Percentiles rank a stretch among this genome's conserved stretches.
These are phyloP conservation scores for Meteorus cinctellus DNA, from an alignment of 2,888 invertebrate species.

Conservation along the genomic window DNA sequence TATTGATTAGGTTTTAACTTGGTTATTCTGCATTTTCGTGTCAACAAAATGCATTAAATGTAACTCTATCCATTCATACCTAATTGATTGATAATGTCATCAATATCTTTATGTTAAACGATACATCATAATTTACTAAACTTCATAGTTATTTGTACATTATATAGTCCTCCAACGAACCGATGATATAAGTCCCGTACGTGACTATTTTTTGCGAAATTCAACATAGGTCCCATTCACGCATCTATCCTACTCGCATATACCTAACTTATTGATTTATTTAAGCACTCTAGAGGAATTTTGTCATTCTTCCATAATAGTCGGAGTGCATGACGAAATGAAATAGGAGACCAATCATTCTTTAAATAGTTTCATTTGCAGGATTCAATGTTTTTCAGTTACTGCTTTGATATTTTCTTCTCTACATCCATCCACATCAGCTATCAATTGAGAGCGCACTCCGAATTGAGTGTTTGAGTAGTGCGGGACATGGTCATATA, in stretches of 20 bases:
- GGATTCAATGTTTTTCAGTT: not conserved
- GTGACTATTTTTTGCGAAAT: conserved; percentile 4
- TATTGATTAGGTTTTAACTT: not conserved
- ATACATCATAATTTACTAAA: conserved; percentile 33
- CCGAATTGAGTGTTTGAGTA: conserved; percentile 12
- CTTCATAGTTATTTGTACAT: conserved; percentile 40
- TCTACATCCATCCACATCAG: not conserved
- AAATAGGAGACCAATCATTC: not conserved
- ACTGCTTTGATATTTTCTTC: not conserved
- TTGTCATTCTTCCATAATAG: not conserved
- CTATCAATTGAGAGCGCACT: not conserved
- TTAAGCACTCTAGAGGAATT: conserved; percentile 30
- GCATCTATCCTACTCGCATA: not conserved
- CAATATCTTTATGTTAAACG: conserved; percentile 15
- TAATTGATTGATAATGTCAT: conserved; percentile 11
- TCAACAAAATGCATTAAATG: not conserved
- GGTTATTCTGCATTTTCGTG: not conserved
- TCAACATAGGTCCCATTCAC: conserved; percentile 10
- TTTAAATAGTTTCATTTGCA: not conserved
- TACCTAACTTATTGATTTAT: conserved; percentile 16
- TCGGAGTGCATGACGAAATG: not conserved
- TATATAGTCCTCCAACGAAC: conserved; percentile 33
- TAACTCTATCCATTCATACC: not conserved
- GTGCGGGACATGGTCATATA: not conserved
- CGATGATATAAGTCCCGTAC: conserved; percentile 18